These are phyloP conservation scores for Catonia carolina DNA, from an alignment of 2,888 invertebrate species.

Conservation along the genomic window DNA sequence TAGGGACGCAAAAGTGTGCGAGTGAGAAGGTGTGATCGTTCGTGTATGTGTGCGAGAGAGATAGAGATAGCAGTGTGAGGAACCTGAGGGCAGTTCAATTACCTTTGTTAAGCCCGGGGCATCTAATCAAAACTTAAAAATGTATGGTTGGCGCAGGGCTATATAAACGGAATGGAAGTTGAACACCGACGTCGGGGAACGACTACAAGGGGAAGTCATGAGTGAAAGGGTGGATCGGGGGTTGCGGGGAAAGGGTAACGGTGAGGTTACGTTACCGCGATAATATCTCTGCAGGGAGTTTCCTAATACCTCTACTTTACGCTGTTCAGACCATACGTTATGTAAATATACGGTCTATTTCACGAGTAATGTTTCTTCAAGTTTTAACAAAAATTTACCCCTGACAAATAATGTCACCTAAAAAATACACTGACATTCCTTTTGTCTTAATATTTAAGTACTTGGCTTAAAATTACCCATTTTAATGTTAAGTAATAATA, in stretches of 20 bases:
- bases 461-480: too few relatives aligned
- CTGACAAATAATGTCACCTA: too few relatives aligned
- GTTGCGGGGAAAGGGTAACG: not conserved
- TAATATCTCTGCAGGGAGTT: conserved; percentile 9
- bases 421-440: too few relatives aligned
- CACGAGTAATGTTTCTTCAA: not conserved
- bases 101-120: not conserved
- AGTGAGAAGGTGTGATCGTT: too few relatives aligned
- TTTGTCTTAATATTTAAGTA: too few relatives aligned
- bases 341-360: conserved; percentile 2
- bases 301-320: not conserved
- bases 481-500: too few relatives aligned
- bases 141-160: conserved; percentile 6
- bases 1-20: too few relatives aligned
- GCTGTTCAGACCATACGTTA: not conserved
- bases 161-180: too few relatives aligned
- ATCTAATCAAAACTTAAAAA: conserved; percentile 12
- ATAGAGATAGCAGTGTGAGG: too few relatives aligned
- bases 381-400: not conserved
- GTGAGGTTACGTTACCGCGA: not conserved
- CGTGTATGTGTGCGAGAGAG: too few relatives aligned
- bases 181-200: too few relatives aligned
- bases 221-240: not conserved
- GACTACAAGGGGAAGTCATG: not conserved
- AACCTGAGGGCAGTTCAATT: too few relatives aligned